Conservation (phyloP, 2,113 vertebrate species). For the Girardinichthys multiradiatus region DNA sequence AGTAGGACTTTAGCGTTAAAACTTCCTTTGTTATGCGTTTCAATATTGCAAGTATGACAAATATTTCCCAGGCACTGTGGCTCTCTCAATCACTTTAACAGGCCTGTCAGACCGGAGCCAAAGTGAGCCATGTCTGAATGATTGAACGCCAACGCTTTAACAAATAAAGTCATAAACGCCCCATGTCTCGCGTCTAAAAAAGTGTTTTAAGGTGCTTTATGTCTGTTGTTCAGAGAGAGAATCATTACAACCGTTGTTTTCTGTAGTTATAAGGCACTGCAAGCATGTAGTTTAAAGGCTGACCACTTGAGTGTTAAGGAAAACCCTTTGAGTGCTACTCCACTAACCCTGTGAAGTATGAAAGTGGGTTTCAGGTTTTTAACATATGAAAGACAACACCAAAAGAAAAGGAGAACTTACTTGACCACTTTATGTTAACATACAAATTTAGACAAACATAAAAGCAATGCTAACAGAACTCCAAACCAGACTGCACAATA, state of each 20-base stretch:
- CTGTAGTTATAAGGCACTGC: background rate
- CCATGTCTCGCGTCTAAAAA: background rate
- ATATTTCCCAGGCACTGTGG: background rate
- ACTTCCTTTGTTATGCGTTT: background rate
- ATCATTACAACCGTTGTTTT: background rate
- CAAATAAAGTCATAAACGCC: background rate
- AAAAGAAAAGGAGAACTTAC: background rate
- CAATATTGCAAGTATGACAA: background rate
- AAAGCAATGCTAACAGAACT: background rate
- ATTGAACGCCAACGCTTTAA: background rate
- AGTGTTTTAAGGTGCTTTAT: background rate
- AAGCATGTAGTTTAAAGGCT: background rate
- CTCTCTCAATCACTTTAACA: background rate
- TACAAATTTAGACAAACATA: constrained; percentile 8
- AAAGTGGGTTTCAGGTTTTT: constrained; percentile 6
- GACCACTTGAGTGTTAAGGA: background rate
- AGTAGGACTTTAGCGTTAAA: background rate
- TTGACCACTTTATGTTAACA: background rate
- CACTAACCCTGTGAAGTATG: constrained; percentile 4
- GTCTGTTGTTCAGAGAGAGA: background rate
- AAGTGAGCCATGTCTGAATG: background rate
- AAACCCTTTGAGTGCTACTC: constrained; percentile 12
- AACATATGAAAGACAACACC: constrained; percentile 9
- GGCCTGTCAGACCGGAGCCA: background rate
- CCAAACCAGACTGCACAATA: background rate